These are phyloP conservation scores for Gambusia yucatana DNA, from an alignment of 2,797 vertebrate species.

Conservation along the genomic window DNA sequence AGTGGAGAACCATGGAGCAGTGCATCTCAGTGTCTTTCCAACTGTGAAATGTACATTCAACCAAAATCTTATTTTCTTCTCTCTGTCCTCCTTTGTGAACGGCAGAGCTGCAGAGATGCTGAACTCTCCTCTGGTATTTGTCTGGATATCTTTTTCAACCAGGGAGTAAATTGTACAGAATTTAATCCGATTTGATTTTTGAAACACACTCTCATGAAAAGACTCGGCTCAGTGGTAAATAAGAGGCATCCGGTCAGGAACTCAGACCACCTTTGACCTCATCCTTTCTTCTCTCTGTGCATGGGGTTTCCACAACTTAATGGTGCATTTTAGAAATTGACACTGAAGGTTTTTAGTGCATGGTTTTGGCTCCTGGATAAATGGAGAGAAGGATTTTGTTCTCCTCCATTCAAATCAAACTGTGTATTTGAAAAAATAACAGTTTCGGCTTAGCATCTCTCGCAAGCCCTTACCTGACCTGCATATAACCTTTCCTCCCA, in stretches of 20 bases:
- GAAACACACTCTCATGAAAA: slow-evolving; percentile 31
- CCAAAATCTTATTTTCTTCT: slow-evolving; percentile 53
- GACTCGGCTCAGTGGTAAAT: slow-evolving; percentile 37
- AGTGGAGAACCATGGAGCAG: slow-evolving; percentile 50
- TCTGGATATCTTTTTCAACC: slow-evolving; percentile 44
- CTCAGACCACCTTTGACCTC: slow-evolving; percentile 49
- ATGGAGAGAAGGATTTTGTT: slow-evolving; percentile 45
- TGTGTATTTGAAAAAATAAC: slow-evolving; percentile 67
- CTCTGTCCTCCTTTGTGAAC: slow-evolving; percentile 30
- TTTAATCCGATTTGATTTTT: slow-evolving; percentile 59
- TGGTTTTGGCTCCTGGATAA: slow-evolving; percentile 39
- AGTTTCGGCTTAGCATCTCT: slow-evolving; percentile 67
- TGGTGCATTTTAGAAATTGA: slow-evolving; percentile 55
- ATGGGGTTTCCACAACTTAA: slow-evolving; percentile 58
- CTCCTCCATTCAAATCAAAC: slow-evolving; percentile 56
- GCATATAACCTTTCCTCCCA: slow-evolving; percentile 39
- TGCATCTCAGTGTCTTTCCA: slow-evolving; percentile 52
- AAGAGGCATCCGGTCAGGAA: slow-evolving; percentile 40
- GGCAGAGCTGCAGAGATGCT: slow-evolving; percentile 40
- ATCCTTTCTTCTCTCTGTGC: slow-evolving; percentile 49
- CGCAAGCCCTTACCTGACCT: slow-evolving; percentile 56
- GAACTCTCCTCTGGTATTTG: slow-evolving; percentile 49
- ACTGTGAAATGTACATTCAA: slow-evolving; percentile 66
- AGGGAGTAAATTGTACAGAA: slow-evolving; percentile 67
- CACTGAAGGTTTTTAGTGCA: slow-evolving; percentile 32